Conservation (phyloP, 2,797 vertebrate species). For the Sarcophilus harrisii region DNA sequence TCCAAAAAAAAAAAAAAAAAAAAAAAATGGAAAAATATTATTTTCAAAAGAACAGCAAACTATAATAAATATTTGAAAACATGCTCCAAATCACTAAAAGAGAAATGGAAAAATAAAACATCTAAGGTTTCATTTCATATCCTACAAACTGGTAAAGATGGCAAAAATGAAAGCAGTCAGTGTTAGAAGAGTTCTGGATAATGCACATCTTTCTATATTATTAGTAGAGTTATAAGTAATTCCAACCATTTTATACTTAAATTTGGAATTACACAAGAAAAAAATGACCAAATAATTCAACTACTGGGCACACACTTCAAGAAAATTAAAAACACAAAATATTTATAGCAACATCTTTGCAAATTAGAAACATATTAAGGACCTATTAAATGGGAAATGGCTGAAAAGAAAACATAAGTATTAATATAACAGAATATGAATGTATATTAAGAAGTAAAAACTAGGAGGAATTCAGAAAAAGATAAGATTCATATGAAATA, state of each 20-base stretch:
- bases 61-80: background rate
- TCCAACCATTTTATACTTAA: background rate
- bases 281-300: background rate
- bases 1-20: too few relatives aligned
- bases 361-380: background rate
- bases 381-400: background rate
- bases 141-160: background rate
- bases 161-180: background rate
- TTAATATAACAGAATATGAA: background rate
- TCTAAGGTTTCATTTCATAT: background rate
- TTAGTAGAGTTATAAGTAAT: background rate
- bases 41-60: background rate
- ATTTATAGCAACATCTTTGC: background rate
- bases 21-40: background rate
- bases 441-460: background rate
- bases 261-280: background rate
- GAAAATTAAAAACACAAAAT: background rate
- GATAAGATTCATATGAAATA: background rate
- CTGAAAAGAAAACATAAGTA: background rate
- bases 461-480: background rate
- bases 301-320: background rate
- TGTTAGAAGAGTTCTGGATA: background rate
- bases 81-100: background rate
- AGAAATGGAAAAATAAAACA: background rate
- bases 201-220: background rate